Evolutionary conservation across 2,888 invertebrate genomes (phyloP).

Genomic region (Hetaerina titia): DNA sequence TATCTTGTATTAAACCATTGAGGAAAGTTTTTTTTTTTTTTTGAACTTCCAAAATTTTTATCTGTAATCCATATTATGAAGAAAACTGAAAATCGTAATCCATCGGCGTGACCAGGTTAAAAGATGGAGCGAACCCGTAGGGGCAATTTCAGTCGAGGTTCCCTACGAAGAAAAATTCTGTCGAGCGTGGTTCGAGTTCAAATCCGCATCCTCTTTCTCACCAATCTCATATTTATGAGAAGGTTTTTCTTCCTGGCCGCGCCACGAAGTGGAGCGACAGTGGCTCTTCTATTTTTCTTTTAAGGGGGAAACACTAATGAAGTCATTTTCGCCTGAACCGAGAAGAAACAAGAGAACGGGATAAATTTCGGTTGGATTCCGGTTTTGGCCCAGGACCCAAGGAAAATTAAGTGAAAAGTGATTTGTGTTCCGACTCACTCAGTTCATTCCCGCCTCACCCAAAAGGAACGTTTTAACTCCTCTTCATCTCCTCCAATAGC

Average conservation of each 20-base stretch:
- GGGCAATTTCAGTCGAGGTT: no score
- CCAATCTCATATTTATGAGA: not conserved
- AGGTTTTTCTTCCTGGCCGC: not conserved
- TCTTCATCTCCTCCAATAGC: not conserved
- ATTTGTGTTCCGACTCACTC: slow-evolving; percentile 36
- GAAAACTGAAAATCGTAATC: no score
- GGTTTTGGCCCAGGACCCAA: not conserved
- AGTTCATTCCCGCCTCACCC: not conserved
- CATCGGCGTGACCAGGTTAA: no score
- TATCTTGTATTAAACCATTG: no score
- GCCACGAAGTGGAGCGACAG: not conserved
- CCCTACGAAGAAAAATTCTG: no score
- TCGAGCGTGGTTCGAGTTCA: not conserved
- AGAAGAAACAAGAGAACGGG: slow-evolving; percentile 5
- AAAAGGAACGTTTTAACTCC: not conserved
- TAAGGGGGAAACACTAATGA: not conserved
- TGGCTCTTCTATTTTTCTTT: not conserved
- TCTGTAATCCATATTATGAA: no score
- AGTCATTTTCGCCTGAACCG: slow-evolving; percentile 13
- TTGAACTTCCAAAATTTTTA: no score
- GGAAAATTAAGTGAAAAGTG: slow-evolving; percentile 35
- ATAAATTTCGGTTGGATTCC: not conserved
- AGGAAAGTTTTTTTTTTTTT: no score
- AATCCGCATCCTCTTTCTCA: not conserved
- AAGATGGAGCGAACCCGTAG: no score